Base-by-base conservation (phyloP, 1,140 invertebrate genomes). In the Batillaria attramentaria region DNA sequence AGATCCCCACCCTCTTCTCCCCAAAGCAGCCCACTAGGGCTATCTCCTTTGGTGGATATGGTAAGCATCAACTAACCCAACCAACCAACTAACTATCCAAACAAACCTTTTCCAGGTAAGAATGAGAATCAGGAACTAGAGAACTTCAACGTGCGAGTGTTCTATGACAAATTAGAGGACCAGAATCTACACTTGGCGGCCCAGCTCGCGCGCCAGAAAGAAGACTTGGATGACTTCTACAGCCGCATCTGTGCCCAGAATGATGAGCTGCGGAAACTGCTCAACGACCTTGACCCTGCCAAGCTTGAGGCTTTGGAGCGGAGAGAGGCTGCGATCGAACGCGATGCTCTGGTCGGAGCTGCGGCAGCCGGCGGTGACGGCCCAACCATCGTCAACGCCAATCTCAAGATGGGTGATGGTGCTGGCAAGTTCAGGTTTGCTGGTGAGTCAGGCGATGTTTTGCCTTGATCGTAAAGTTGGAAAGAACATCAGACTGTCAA, bases 151-250 rank as follows among this genome's bases (percentile, higher is more conserved):
- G 88, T 89, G 3, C 83, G 88, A 39, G 88, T 90, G 1, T 81
- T 90, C 41, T 90, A 89, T 62, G 89, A 90, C 83, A 90, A 90
- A 77, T 83, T 90, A 13, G 89, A 90, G 72, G 89, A 90, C 75
- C 89, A 90, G 83, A 90, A 90, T 74, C 86, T 89, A 1, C 89
- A 90, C 39, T 78, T 90, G 74, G 89, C 89, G 3, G 87, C 89
- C 24, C 88, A 89, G 81, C 73, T 90, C 54, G 87, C 89, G 16
- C 76, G 84, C 35, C 89, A 90, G 66, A 80, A 89, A 68, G 87
- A 89, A 54, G 88, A 90, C 74, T 84, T 89, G 0, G 80, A 82
- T 28, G 78, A 79, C 8, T 90, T 90, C 87, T 90, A 90, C 77
- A 81, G 85, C 28, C 82, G 85, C 28, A 90, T 90, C 62, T 82